Base-by-base conservation (phyloP, 1,140 invertebrate genomes). In the Alviniconcha marisindica region DNA sequence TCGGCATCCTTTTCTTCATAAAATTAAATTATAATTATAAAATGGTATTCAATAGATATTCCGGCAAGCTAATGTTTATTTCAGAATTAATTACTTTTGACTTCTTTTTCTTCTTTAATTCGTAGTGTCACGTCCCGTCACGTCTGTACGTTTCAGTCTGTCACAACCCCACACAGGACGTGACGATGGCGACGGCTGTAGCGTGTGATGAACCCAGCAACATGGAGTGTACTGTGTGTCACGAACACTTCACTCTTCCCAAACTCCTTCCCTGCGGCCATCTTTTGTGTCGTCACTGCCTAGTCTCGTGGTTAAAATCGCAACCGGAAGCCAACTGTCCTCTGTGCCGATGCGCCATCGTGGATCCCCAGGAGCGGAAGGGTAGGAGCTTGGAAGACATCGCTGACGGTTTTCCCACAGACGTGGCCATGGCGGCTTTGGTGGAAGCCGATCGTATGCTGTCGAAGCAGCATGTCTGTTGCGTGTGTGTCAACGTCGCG, bases 381-480 rank as follows among this genome's bases (percentile, higher is more conserved):
- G n/a, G n/a, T n/a, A n/a, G n/a, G n/a, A 66, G 63, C 7, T 0
- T 33, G 4, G 42, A 44, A 40, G 71, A 74, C 5, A 15, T 74
- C 21, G 71, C 71, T 18, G n/a, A 28, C 36, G 40, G 24, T 12
- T 44, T 74, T 74, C 71, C 71, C 24, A 74, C 71, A 42, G 71
- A 74, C 71, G 24, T 44, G 36, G 36, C 71, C 71, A 74, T 74
- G 71, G 71, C n/a, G 14, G 28, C 36, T 5, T n/a, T 74, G 5
- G 28, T 74, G 71, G 71, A 44, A 21, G 40, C 2, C 12, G n/a
- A 21, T 38, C 38, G 40, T 4, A 40, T 74, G 28, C 71, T 74
- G 36, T 2, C 36, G 36, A 74, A 42, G n/a, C 36, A 42, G 36
- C 71, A 74, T 38, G n/a, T 36, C 38, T 74, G 71, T 21, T 74